Evolutionary conservation across 2,888 invertebrate species (phyloP), one percentile per base, ranked within the genome.

Genomic region (Drosophila histrio): DNA sequence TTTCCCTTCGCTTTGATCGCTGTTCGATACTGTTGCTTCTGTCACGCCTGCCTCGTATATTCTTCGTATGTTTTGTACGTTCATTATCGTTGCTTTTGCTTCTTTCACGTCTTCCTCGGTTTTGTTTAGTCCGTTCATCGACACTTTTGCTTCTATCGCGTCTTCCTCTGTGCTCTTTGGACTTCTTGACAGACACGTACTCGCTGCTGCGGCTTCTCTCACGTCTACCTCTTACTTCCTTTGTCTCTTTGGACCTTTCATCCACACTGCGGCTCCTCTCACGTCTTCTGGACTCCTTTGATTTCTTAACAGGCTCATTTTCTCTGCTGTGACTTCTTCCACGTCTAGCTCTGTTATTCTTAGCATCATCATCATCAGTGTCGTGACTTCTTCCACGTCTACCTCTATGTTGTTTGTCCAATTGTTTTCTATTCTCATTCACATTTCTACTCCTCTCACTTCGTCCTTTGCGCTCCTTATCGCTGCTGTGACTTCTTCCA

Each of bases 71-170:
- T 11, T 53, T 39, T 26, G 21, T n/a, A 6, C 39, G 13, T 15
- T 36, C 26, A 22, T 60, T 17, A 2, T 11, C n/a, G 8, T n/a
- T 47, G 28, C 50, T 63, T n/a, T 21, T 36, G 22, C 44, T 63
- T 9, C 24, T 36, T 1, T 11, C 44, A 9, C 17, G 63, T 38
- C 63, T 46, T 17, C 26, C 6, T 38, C 30, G 3, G 9, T 19
- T 38, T 3, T 38, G 36, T 3, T 9, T 38, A 1, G 19, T 3
- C 13, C 19, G 8, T 8, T 19, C 36, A 19, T 7, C 9, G 3
- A 6, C 3, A 4, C 43, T 47, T 17, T 19, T 41, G 15, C 22
- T 41, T 24, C 15, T 22, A 1, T 13, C 21, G 15, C 28, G 28
- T 28, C 28, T 46, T n/a, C 28, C 28, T 19, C n/a, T 26, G 2